These are phyloP conservation scores for Aplodontia rufa DNA, from an alignment of 2,113 vertebrate genomes.

Conservation along the genomic window DNA sequence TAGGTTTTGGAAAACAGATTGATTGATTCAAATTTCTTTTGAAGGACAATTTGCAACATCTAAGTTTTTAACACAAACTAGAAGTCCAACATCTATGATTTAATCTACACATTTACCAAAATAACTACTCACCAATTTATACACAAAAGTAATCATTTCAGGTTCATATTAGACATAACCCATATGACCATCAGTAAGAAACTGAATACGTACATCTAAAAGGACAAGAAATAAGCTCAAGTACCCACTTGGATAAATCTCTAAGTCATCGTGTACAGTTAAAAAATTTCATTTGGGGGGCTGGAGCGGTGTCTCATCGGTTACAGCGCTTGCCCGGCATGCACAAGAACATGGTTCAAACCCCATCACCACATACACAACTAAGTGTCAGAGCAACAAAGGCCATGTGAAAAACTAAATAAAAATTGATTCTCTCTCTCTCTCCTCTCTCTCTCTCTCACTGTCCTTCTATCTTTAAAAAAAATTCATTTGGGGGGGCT, in stretches of 20 bases:
- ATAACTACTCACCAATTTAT: background rate
- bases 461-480: too few species aligned
- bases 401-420: too few species aligned
- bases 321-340: too few species aligned
- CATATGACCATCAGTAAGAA: background rate
- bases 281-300: too few species aligned
- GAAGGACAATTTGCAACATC: background rate
- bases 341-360: too few species aligned
- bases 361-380: too few species aligned
- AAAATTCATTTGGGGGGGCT: too few species aligned
- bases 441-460: too few species aligned
- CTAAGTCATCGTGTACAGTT: background rate
- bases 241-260: background rate
- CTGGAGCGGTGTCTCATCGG: too few species aligned
- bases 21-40: background rate
- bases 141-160: background rate
- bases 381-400: too few species aligned
- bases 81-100: background rate
- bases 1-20: background rate
- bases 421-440: too few species aligned
- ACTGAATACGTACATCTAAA: slow-evolving; percentile 18
- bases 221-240: background rate
- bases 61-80: slow-evolving; percentile 4
- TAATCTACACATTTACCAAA: slow-evolving; percentile 1
- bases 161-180: slow-evolving; percentile 21